Evolutionary conservation across 1,140 invertebrate species (phyloP), one percentile per base, ranked within the genome.

Genomic region (Fopius arisanus): DNA sequence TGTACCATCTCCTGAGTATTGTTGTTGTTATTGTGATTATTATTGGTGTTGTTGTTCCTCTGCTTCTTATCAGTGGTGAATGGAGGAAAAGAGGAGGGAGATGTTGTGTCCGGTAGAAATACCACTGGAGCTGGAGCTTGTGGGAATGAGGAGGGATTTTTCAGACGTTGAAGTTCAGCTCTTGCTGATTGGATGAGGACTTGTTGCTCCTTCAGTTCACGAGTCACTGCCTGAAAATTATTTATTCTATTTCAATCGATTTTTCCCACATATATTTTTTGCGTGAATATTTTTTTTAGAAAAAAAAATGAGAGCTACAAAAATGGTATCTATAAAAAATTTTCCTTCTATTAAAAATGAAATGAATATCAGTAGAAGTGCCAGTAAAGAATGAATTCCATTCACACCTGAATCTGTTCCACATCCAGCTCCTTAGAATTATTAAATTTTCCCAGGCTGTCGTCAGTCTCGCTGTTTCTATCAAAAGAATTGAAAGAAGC

Each of bases 191-290:
- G 82, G 6, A 87, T 72, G 12, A 86, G 66, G 9, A 63, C 75
- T 28, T 84, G 81, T 72, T 87, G 86, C 75, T 88, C 85, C 29
- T 84, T 86, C 23, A 88, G 68, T 74, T 87, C 85, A 51, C 75
- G 77, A 0, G 83, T 88, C 0, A 87, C 80, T 10, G 81, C 81
- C 84, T 88, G 10, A 43, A 37, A 67, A 54, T 26, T 70, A 62
- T 65, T 63, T 70, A 63, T 29, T 67, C 54, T 28, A 7, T 12
- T 63, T 26, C 26, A 37, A 28, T 69, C 26, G 16, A 19, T 16
- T 66, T 48, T 16, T 48, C 33, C 12, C 12, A 37, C 12, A 6
- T 37, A 37, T 37, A 6, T 37, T 37, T 37, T 37, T 37, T 37
- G 12, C 33, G 5, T 6, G 4, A 37, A 37, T 37, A n/a, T n/a